Evolutionary conservation across 2,888 invertebrate genomes (phyloP), one percentile per base, ranked within the genome.

Genomic region (Pseudococcus jackbeardsleyi): DNA sequence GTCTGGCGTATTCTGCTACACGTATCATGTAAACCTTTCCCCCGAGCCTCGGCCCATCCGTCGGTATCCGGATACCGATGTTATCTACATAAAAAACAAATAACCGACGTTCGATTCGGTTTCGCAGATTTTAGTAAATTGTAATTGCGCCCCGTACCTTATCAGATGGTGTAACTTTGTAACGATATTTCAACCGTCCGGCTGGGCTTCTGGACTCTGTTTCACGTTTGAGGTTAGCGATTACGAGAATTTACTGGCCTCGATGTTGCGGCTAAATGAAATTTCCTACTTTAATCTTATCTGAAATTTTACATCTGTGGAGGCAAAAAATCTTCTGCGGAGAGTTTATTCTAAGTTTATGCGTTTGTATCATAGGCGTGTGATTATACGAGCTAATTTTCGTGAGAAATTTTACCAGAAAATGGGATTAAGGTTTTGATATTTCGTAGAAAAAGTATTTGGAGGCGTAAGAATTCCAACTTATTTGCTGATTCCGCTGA

Each of bases 51-150:
- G 42, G 42, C 50, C 50, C 50, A 50, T 15, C 50, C 15, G 15
- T 11, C 22, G 1, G 64, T 9, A 22, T 7, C 64, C 64, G 64
- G 64, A 64, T 64, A 64, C 50, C 79, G 79, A 46, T 82, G 79
- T 82, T 46, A 82, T 82, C 42, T 82, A 46, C 79, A 82, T 82
- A 82, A 82, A 82, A 82, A 82, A 82, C 79, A 42, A 82, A 82
- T 82, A 82, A 82, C 77, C 33, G 9, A 42, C 42, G 42, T 42
- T 46, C 79, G 79, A 82, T 82, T 82, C 79, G 79, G 46, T 46
- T 46, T 82, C 19, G 46, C 72, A 72, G 79, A 82, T 82, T 82
- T 82, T 82, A 82, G 79, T 19, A 82, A 82, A 82, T 82, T 82
- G 79, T 82, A 82, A 82, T 82, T 82, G 79, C 79, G 79, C 22